Evolutionary conservation across 2,797 vertebrate genomes (phyloP), one percentile per base, ranked within the genome.

Genomic region (Galagoides demidoff): DNA sequence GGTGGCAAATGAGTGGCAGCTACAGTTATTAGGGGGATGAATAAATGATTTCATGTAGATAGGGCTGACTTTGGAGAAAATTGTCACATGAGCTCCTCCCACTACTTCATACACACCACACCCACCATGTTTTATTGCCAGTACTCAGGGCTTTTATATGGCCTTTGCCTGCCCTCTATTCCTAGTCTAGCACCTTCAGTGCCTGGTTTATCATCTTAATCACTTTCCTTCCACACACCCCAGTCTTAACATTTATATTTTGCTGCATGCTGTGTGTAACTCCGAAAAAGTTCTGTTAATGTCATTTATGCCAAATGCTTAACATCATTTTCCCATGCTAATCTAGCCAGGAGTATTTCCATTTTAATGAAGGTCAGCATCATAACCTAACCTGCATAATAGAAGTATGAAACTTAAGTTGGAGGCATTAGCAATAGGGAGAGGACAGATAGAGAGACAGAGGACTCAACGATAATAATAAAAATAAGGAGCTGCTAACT

Each of bases 311-410:
- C 52, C 70, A 97, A 95, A 95, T 27, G 14, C 87, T 93, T 85
- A 90, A 88, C 13, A 81, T 85, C 61, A 77, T 92, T 95, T 96
- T 74, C 85, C 87, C 88, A 81, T 59, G 20, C 45, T 96, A 82
- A 85, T 78, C 73, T 87, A 95, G 37, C 73, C 66, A 92, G 81
- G 61, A 90, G 20, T 70, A 84, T 81, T 77, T 95, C 12, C 25
- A 83, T 79, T 92, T 96, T 82, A 94, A 79, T 95, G 90, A 92
- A 95, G 43, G 63, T 89, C 68, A 96, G 59, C 37, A 85, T 90
- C 64, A 68, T 83, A 93, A 92, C 73, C 37, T 79, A 93, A 92
- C 52, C 31, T 17, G 90, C 52, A 29, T 17, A 94, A 82, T 82
- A 83, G 85, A 95, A 92, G n/a, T 86, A 2, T 31, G 73, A 90